phyloP scores from a whole-genome alignment of 2,113 vertebrate species.

The Laticauda laticaudata region DNA sequence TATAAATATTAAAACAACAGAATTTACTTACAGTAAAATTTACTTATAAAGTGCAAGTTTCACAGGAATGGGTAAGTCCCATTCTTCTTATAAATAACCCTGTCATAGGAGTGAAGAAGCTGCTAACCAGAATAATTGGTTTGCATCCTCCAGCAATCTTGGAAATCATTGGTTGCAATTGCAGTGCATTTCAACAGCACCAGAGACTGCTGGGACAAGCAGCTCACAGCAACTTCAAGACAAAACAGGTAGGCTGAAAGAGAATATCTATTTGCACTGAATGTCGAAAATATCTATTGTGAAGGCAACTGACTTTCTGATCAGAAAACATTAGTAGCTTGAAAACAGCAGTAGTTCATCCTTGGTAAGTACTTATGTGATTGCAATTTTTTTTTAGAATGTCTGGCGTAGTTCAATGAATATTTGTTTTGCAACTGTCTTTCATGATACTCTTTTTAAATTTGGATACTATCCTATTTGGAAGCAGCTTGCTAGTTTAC shows the following conservation, averaged over 20 bases:
- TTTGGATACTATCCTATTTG: too few species aligned
- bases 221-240: neutral
- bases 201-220: neutral
- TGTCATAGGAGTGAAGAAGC: neutral
- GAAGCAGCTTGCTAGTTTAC: too few species aligned
- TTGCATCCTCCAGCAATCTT: neutral
- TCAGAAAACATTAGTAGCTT: neutral
- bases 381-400: neutral
- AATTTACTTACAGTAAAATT: neutral
- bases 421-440: neutral
- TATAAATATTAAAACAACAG: neutral
- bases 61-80: neutral
- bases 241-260: neutral
- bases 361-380: neutral
- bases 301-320: neutral
- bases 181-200: neutral
- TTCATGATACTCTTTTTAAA: neutral
- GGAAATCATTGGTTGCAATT: neutral
- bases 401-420: neutral
- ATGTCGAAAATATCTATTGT: neutral
- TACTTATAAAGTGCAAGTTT: neutral
- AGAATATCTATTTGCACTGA: neutral
- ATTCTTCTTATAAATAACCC: neutral
- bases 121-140: neutral
- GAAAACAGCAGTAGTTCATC: neutral